phyloP scores from a whole-genome alignment of 2,797 vertebrate genomes.

The Lacerta viridis region DNA sequence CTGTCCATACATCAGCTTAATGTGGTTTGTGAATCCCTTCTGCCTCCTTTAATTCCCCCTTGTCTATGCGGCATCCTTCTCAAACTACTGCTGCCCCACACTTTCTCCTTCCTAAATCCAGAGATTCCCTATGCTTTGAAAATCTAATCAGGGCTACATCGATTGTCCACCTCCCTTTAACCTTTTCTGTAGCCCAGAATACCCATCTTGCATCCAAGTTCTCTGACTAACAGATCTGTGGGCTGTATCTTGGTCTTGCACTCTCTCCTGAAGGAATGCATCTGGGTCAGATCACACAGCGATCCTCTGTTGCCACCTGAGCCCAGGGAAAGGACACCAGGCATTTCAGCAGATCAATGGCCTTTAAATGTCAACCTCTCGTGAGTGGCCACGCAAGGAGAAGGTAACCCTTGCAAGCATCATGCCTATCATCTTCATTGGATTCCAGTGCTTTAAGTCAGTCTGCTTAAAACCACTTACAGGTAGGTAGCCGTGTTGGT shows the following conservation, averaged over 20 bases:
- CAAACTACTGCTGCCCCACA: too few species aligned
- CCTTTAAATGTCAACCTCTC: fast-evolving
- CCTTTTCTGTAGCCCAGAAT: background rate
- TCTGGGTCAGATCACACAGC: background rate
- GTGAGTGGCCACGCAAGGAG: background rate
- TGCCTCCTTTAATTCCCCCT: too few species aligned
- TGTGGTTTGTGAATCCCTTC: too few species aligned
- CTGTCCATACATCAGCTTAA: too few species aligned
- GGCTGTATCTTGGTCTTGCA: background rate
- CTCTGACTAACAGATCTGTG: background rate
- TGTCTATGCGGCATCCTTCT: too few species aligned
- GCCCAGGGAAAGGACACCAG: fast-evolving
- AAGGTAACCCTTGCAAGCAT: background rate
- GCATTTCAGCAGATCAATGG: background rate
- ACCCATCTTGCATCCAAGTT: background rate
- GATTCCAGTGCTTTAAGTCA: background rate
- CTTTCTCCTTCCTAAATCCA: too few species aligned
- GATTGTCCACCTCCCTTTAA: too few species aligned
- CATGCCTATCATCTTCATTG: too few species aligned
- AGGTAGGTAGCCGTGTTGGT: too few species aligned
- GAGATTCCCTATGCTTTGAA: too few species aligned
- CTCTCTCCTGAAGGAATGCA: background rate
- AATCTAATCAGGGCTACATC: too few species aligned
- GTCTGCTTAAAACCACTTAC: background rate
- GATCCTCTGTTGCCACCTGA: fast-evolving